These are phyloP conservation scores for Melieria picta DNA, from an alignment of 2,888 invertebrate genomes.

Conservation along the genomic window DNA sequence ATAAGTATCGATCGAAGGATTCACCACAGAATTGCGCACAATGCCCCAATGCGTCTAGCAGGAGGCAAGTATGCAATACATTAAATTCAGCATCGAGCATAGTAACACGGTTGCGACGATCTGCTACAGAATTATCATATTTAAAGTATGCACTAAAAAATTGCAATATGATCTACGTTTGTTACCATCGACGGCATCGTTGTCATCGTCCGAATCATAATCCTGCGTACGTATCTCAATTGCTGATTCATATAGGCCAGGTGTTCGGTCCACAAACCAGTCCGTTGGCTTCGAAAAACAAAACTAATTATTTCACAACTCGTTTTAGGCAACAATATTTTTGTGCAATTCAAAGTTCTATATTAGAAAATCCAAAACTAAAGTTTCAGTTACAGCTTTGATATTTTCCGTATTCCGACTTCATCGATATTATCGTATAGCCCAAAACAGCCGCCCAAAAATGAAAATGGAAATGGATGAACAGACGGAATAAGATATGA, in stretches of 20 bases:
- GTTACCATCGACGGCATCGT: slow-evolving; percentile 43
- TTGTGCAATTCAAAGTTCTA: not conserved
- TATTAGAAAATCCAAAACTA: too few species aligned
- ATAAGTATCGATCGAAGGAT: slow-evolving; percentile 71
- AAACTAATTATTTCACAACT: not conserved
- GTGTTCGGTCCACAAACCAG: slow-evolving; percentile 62
- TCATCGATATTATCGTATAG: too few species aligned
- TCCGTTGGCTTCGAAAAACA: slow-evolving; percentile 49
- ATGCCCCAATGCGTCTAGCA: slow-evolving; percentile 77
- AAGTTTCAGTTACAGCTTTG: too few species aligned
- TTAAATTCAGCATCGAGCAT: slow-evolving; percentile 70
- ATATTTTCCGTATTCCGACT: too few species aligned
- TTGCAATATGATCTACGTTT: not conserved
- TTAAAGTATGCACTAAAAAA: too few species aligned
- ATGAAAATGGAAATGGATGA: too few species aligned
- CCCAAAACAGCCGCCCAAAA: too few species aligned
- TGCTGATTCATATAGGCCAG: slow-evolving; percentile 64
- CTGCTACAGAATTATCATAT: slow-evolving; percentile 31
- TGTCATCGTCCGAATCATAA: slow-evolving; percentile 59
- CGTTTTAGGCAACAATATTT: too few species aligned
- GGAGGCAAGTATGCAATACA: slow-evolving; percentile 74
- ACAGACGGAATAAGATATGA: too few species aligned
- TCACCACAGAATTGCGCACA: slow-evolving; percentile 69
- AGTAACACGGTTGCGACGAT: slow-evolving; percentile 49
- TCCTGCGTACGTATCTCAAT: slow-evolving; percentile 61